phyloP scores from a whole-genome alignment of 2,888 invertebrate genomes.

The Choristoneura rosaceana region DNA sequence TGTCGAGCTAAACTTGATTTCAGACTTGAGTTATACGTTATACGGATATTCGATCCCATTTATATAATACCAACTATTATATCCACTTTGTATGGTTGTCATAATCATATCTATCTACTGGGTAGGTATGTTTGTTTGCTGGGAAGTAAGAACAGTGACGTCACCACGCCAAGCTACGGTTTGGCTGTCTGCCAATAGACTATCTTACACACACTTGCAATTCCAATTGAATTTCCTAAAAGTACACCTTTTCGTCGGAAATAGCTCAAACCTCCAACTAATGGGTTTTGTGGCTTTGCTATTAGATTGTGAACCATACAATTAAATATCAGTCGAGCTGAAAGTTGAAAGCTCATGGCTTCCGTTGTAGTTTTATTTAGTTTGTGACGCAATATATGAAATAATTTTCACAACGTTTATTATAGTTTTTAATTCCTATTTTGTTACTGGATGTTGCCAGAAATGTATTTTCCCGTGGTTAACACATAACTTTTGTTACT shows the following conservation, averaged over 20 bases:
- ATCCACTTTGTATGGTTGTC: background rate
- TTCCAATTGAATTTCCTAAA: background rate
- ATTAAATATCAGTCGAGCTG: conserved; percentile 1
- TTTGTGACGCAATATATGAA: background rate
- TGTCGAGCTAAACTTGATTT: no score
- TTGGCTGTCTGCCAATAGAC: background rate
- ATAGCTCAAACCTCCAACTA: conserved; percentile 8
- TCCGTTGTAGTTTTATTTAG: background rate
- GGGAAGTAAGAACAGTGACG: conserved; percentile 2
- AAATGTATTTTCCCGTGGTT: no score
- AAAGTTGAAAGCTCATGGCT: background rate
- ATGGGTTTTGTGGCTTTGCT: conserved; percentile 19
- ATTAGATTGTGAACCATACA: background rate
- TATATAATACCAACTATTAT: no score
- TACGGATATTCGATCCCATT: no score
- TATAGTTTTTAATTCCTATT: background rate
- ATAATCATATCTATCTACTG: background rate
- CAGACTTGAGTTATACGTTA: no score
- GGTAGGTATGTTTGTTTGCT: background rate
- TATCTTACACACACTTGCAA: background rate
- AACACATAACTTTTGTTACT: no score
- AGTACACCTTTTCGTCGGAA: conserved; percentile 16
- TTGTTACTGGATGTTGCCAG: no score
- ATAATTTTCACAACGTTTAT: no score
- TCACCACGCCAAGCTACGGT: background rate